phyloP scores from a whole-genome alignment of 2,797 vertebrate species.

The Lemur catta region DNA sequence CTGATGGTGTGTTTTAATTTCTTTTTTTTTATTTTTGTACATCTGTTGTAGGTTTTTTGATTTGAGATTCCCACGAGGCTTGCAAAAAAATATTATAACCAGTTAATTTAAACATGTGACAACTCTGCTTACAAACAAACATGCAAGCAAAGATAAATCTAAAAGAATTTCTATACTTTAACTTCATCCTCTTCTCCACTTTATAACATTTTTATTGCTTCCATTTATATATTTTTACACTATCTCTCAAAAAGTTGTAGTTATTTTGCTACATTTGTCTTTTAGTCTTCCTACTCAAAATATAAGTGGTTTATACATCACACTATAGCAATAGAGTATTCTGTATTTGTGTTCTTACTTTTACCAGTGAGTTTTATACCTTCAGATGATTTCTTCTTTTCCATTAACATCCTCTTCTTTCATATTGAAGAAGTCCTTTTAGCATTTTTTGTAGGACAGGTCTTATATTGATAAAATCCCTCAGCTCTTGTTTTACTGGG shows the following conservation, averaged over 20 bases:
- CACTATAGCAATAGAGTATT: not conserved
- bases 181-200: not conserved
- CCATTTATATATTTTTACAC: not conserved
- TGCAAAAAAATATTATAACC: not conserved
- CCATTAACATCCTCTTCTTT: not conserved
- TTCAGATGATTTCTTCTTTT: not conserved
- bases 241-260: not conserved
- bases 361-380: not conserved
- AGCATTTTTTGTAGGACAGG: not conserved
- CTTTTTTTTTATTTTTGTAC: not conserved
- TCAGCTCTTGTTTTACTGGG: not conserved
- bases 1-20: not conserved
- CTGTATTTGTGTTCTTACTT: not conserved
- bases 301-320: not conserved
- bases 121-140: not conserved
- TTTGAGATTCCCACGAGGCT: not conserved
- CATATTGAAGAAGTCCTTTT: not conserved
- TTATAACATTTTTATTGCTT: not conserved
- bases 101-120: not conserved
- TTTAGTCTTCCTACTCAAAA: not conserved
- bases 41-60: not conserved
- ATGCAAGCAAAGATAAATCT: not conserved
- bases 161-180: not conserved
- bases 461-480: not conserved
- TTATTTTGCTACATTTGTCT: not conserved